phyloP scores from a whole-genome alignment of 2,888 invertebrate species.

The Drosophila algonquin region DNA sequence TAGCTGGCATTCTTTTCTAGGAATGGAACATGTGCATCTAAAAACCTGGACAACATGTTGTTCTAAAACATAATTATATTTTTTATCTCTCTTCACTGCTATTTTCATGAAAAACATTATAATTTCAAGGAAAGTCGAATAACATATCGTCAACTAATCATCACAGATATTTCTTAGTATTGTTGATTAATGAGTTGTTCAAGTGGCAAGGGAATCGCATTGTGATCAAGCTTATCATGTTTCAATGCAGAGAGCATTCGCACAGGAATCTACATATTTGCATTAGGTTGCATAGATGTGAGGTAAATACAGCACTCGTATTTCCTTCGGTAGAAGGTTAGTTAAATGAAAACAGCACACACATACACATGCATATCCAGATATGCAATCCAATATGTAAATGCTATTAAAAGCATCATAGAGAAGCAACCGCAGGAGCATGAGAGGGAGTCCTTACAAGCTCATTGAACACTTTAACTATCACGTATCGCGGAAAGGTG shows the following conservation, averaged over 20 bases:
- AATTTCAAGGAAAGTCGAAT: neutral
- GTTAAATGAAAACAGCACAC: conserved; percentile 35
- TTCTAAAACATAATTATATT: neutral
- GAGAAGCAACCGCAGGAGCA: neutral
- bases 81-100: neutral
- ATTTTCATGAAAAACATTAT: neutral
- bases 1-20: too few species aligned
- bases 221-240: neutral
- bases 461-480: conserved; percentile 71
- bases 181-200: neutral
- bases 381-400: conserved; percentile 66
- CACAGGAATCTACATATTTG: neutral
- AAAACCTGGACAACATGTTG: too few species aligned
- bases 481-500: conserved; percentile 34
- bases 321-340: neutral
- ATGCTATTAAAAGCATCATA: conserved; percentile 47
- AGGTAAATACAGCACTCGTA: neutral
- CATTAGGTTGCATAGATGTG: neutral
- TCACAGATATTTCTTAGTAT: neutral
- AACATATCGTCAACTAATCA: neutral
- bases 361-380: conserved; percentile 18
- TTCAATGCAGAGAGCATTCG: neutral
- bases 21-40: too few species aligned
- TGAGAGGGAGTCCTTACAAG: conserved; percentile 60
- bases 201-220: too few species aligned